Base-by-base conservation (phyloP, 2,113 vertebrate genomes). In the Dromiciops gliroides region DNA sequence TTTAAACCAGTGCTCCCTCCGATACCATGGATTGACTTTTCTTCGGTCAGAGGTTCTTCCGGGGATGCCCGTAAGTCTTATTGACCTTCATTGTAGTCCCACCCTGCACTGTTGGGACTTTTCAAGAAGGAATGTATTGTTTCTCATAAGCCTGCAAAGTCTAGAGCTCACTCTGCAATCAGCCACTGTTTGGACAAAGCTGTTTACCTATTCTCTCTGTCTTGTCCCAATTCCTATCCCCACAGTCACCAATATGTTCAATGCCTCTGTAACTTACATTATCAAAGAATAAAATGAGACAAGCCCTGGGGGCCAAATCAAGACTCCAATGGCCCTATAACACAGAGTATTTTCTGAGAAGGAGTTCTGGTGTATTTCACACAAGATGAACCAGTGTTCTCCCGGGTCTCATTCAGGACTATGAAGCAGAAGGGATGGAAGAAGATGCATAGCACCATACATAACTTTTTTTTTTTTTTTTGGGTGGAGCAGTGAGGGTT, bases 1-100 rank as follows among this genome's bases (percentile, higher is more conserved):
- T 94, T 96, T 99, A 52, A 98, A 97, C 12, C 97, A 97, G 92
- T 99, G 99, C 95, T 98, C 99, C 3, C 97, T 98, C 56, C 97
- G 98, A 10, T 97, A 98, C 49, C 98, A 98, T 93, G 97, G 88
- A 50, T 96, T 96, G 50, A 97, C 99, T 92, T 99, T 98, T 95
- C 95, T 99, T 94, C 98, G 97, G 93, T 99, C 99, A 14, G 97
- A 99, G 37, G 89, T 95, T 94, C 96, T 99, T 60, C 98, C 98
- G 1, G 96, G 96, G 3, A 95, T 97, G 95, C 96, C 97, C 0
- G 99, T 99, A 96, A 98, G 99, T 97, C 91, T 10, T 44, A 83
- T 83, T 83, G 67, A 44, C 19, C n/a, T 44, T 2, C n/a, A 44
- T 22, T 83, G 26, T 44, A 83, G n/a, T 83, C 67, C 19, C n/a